phyloP scores from a whole-genome alignment of 23 tunicate genomes.

The Trididemnum clinides region DNA sequence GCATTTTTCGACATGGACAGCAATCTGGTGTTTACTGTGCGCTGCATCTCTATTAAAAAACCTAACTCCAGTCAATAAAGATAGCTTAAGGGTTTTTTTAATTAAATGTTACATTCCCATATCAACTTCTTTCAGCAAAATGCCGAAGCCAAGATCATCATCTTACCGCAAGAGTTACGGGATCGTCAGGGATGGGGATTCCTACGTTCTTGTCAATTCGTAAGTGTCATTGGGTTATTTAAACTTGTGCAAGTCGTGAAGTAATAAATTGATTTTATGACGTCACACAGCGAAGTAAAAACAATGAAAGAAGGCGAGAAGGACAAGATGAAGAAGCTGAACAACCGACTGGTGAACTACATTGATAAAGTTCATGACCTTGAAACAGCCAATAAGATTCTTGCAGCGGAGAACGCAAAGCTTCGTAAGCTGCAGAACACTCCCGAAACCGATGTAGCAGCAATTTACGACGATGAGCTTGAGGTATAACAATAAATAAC shows the following conservation, averaged over 20 bases:
- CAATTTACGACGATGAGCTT: constrained; percentile 53
- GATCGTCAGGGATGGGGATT: neutral
- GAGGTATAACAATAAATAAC: no score
- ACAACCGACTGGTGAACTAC: constrained; percentile 87
- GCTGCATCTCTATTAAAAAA: no score
- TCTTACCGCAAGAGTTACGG: constrained; percentile 34
- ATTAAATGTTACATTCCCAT: no score
- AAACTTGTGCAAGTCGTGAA: neutral
- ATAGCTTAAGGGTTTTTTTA: no score
- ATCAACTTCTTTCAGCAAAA: neutral
- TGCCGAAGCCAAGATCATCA: constrained; percentile 34
- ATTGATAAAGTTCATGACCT: constrained; percentile 93
- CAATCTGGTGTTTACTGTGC: no score
- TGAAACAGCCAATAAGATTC: constrained; percentile 48
- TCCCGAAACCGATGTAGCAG: constrained; percentile 43
- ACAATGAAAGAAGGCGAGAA: constrained; percentile 67
- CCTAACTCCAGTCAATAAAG: no score
- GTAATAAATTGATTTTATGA: neutral
- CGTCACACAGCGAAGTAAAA: constrained; percentile 42
- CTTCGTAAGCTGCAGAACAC: constrained; percentile 40
- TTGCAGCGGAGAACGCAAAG: constrained; percentile 65
- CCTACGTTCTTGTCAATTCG: constrained; percentile 19
- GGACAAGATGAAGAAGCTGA: constrained; percentile 77
- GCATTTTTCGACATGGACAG: no score
- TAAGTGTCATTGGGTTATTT: neutral